Base-by-base conservation (phyloP, 2,113 vertebrate genomes). In the Athene cunicularia region DNA sequence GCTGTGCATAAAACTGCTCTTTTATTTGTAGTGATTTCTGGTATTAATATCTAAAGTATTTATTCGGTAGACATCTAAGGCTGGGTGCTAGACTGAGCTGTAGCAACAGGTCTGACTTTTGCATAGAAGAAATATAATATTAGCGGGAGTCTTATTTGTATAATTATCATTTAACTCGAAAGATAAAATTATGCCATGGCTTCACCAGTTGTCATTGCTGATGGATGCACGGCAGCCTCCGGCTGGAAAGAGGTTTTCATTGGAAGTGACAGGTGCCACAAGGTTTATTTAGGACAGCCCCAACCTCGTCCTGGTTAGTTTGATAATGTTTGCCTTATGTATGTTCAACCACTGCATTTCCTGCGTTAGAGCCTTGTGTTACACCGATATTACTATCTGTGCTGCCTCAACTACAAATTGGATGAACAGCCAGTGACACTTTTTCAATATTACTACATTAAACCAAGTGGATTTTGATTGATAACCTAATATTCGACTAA, bases 381-480 rank as follows among this genome's bases (percentile, higher is more conserved):
- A 98, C 98, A 98, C 98, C 98, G 90, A 96, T 98, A 98, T 98
- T 98, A 97, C 98, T 98, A 98, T 98, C 99, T 99, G 99, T 98
- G 98, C 98, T 99, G 98, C 98, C 98, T 99, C 99, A 99, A 99
- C 98, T 99, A 99, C 99, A 99, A 99, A 99, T 99, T 99, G 99
- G 98, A 99, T 98, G 98, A 99, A 99, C 99, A 99, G 98, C 98
- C 98, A 98, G 76, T 99, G 99, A 99, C 99, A 99, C 99, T 99
- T 99, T 99, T 99, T 99, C 99, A 99, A 99, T 99, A 99, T 99
- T 99, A 99, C 99, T 99, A 98, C 99, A 99, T 99, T 99, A 99
- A 99, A 99, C 99, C 99, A 99, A 99, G 99, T 99, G 99, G 99
- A 99, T 99, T 99, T 99, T 99, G 99, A 99, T 99, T 99, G 99